Conservation (phyloP, 1,140 invertebrate genomes). For the Bicyclus anynana region DNA sequence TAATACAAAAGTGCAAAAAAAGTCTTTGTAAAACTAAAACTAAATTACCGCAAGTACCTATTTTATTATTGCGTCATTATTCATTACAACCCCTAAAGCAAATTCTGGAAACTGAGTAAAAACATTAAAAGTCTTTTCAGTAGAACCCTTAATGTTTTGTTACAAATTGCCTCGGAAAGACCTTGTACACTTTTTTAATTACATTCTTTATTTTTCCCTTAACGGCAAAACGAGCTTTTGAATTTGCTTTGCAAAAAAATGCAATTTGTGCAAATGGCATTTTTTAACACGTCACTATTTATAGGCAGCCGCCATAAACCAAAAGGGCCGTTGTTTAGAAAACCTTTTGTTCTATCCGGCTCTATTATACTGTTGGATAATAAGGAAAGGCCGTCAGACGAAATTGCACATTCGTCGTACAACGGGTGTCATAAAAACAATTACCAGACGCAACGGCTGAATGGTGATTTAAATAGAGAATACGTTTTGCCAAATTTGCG, state of each 20-base stretch:
- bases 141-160: conserved; percentile 13
- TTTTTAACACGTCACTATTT: conserved; percentile 40
- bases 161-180: conserved; percentile 25
- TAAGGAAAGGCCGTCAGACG: conserved; percentile 27
- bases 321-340: conserved; percentile 32
- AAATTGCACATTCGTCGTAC: conserved; percentile 42
- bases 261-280: conserved; percentile 63
- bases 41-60: neutral
- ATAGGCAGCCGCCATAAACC: conserved; percentile 43
- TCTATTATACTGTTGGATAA: conserved; percentile 28
- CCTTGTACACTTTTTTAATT: conserved; percentile 31
- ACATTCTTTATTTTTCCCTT: conserved; percentile 24
- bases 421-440: conserved; percentile 26
- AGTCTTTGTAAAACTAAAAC: neutral
- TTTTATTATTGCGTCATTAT: conserved; percentile 14
- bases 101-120: conserved; percentile 26
- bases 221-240: conserved; percentile 34
- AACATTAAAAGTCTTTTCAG: conserved; percentile 21
- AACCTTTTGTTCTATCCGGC: conserved; percentile 28
- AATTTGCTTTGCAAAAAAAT: conserved; percentile 42
- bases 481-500: conserved; percentile 7
- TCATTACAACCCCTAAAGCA: conserved; percentile 5
- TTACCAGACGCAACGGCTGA: neutral
- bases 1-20: too few species aligned
- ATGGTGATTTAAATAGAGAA: conserved; percentile 10